A percentile compares a stretch with the other conserved stretches of the same genome.
Conservation (phyloP, 1,140 invertebrate genomes). For the Aphelenchoides besseyi region DNA sequence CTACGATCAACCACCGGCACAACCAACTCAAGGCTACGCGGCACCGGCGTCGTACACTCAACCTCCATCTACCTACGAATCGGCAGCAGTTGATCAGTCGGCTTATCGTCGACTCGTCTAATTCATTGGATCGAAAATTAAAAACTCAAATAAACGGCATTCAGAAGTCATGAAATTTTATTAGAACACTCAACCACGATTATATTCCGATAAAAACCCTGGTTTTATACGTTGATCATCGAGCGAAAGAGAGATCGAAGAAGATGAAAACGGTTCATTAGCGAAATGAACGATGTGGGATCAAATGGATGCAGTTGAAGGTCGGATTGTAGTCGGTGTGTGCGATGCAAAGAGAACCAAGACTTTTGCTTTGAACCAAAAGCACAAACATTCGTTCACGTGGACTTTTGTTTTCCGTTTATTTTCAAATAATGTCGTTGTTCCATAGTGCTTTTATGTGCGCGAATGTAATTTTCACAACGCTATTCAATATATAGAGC, state of each 20-base stretch:
- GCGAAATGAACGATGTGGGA: not conserved
- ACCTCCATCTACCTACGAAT: not conserved
- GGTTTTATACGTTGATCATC: not conserved
- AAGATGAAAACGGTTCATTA: not conserved
- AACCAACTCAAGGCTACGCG: not conserved
- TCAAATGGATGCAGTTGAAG: not conserved
- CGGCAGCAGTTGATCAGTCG: not conserved
- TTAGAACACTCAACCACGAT: too few relatives aligned
- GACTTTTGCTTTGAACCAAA: too few relatives aligned
- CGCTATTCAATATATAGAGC: not conserved
- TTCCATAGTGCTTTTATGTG: not conserved
- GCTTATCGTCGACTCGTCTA: not conserved
- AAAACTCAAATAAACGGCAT: too few relatives aligned
- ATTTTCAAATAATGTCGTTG: not conserved
- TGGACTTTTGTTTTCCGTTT: too few relatives aligned
- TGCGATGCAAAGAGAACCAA: too few relatives aligned
- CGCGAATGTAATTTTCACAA: not conserved
- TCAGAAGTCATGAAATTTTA: too few relatives aligned
- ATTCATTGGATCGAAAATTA: not conserved
- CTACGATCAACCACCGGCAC: conserved; percentile 1
- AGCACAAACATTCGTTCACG: too few relatives aligned
- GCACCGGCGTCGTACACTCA: not conserved
- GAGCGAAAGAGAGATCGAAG: not conserved
- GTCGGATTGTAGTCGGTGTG: too few relatives aligned
- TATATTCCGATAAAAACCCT: not conserved